Percentiles rank a stretch among this genome's conserved stretches.
phyloP scores from a whole-genome alignment of 2,888 invertebrate genomes.

The Chelonus formosanus region DNA sequence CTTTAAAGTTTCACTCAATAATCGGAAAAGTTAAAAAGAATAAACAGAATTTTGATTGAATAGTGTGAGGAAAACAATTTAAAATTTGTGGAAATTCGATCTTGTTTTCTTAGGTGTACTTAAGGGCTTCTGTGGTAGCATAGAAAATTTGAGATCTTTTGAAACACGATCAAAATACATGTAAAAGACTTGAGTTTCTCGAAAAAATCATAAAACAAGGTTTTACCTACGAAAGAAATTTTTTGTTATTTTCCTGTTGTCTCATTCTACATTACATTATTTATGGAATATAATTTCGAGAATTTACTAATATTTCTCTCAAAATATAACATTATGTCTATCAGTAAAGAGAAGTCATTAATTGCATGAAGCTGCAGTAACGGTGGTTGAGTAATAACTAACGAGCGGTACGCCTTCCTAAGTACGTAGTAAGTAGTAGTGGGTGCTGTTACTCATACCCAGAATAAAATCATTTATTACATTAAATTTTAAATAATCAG shows the following conservation, averaged over 20 bases:
- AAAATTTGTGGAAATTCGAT: background rate
- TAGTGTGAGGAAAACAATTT: too few species aligned
- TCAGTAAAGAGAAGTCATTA: constrained; percentile 18
- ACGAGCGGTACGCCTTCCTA: constrained; percentile 46
- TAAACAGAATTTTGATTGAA: too few species aligned
- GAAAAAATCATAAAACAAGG: background rate
- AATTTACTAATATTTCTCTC: background rate
- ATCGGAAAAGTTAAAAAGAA: too few species aligned
- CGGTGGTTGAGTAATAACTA: constrained; percentile 48
- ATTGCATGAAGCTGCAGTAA: constrained; percentile 26
- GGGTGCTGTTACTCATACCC: constrained; percentile 37
- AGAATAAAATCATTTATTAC: constrained; percentile 5
- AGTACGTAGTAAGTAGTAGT: constrained; percentile 51
- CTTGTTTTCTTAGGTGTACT: background rate
- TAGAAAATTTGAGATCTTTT: background rate
- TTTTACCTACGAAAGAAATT: background rate
- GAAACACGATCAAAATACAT: constrained; percentile 6
- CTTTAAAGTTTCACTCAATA: too few species aligned
- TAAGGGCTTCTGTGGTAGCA: constrained; percentile 10
- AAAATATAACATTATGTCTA: background rate
- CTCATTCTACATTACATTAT: too few species aligned
- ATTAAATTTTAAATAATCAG: background rate
- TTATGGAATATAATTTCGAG: too few species aligned
- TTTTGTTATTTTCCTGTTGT: too few species aligned
- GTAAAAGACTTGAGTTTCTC: constrained; percentile 5